Evolutionary conservation across 2,113 vertebrate species (phyloP).

Genomic region (Sciurus niger): DNA sequence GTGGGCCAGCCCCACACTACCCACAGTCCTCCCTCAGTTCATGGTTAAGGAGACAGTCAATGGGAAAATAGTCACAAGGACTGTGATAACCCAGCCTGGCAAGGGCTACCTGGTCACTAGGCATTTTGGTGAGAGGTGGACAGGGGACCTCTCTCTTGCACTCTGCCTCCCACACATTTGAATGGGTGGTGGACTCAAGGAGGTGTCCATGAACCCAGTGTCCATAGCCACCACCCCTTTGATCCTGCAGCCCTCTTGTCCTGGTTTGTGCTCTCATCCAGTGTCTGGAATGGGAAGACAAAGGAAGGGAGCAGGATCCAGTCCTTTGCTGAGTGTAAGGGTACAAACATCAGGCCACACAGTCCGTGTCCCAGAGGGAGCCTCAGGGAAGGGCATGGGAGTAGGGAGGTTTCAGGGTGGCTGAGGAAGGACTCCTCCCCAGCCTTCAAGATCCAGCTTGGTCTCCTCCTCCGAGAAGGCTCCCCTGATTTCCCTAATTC

Average conservation of each 20-base stretch:
- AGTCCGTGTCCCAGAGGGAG: too few species aligned
- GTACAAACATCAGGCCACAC: too few species aligned
- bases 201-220: accelerated
- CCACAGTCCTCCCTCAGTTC: not conserved
- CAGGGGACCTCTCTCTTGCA: not conserved
- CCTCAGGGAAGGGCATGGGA: too few species aligned
- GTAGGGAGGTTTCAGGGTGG: too few species aligned
- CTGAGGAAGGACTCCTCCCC: too few species aligned
- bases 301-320: too few species aligned
- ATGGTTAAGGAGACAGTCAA: not conserved
- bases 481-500: too few species aligned
- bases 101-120: not conserved
- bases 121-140: not conserved
- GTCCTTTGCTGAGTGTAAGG: too few species aligned
- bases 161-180: not conserved
- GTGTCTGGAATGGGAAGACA: not conserved
- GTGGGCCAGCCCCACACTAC: not conserved
- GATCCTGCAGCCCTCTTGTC: not conserved
- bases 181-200: not conserved
- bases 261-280: not conserved
- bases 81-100: too few species aligned
- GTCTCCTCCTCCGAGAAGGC: too few species aligned
- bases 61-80: not conserved
- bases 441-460: too few species aligned
- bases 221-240: not conserved